Evolutionary conservation across 2,113 vertebrate species (phyloP).

Genomic region (Candoia aspera): DNA sequence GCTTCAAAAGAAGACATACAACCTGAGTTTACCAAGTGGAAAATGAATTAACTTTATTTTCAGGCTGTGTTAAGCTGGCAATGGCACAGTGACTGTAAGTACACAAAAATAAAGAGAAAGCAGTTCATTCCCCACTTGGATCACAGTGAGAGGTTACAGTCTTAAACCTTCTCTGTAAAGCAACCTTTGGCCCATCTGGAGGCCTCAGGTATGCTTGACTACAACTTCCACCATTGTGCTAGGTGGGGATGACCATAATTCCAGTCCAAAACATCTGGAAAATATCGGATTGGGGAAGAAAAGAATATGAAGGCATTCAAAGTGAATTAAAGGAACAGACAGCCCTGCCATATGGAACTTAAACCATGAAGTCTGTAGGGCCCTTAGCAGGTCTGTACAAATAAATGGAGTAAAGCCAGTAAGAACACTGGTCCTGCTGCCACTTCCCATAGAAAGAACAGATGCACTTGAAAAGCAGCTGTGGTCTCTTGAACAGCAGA

Average conservation of each 20-base stretch:
- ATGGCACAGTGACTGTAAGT: background rate
- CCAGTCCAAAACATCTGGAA: background rate
- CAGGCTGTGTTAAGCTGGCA: slow-evolving; percentile 11
- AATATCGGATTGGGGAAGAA: background rate
- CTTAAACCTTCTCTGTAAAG: background rate
- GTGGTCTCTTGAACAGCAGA: background rate
- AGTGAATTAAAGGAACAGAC: background rate
- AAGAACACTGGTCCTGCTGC: background rate
- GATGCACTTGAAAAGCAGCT: background rate
- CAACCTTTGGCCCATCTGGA: background rate
- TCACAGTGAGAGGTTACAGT: slow-evolving; percentile 13
- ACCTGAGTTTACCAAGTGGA: background rate
- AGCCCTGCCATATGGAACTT: background rate
- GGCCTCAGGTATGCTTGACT: background rate
- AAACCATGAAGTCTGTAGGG: background rate
- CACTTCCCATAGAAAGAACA: background rate
- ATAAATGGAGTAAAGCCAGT: background rate
- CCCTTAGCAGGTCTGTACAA: background rate
- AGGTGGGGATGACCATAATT: background rate
- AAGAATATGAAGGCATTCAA: background rate
- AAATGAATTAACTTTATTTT: slow-evolving; percentile 26
- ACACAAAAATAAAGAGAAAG: background rate
- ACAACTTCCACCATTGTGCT: background rate
- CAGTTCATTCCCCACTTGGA: background rate
- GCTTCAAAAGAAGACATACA: background rate